phyloP scores from a whole-genome alignment of 1,140 invertebrate genomes.

The Oscheius sp. region DNA sequence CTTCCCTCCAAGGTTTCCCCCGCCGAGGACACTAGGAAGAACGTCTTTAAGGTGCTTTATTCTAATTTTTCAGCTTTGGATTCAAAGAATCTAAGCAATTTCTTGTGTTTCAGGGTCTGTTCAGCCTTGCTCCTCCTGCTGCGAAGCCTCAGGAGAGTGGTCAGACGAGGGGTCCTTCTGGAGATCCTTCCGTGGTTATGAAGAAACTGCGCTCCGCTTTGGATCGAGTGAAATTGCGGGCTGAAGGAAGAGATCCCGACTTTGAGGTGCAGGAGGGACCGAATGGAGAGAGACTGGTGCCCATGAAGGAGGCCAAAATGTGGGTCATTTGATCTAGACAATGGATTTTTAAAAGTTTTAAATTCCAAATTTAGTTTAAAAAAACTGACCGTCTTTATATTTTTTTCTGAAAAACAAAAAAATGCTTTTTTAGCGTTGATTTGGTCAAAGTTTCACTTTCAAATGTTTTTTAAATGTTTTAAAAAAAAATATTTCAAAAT shows the following conservation, averaged over 20 bases:
- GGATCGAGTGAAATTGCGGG: neutral
- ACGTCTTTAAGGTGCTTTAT: neutral
- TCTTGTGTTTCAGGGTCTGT: neutral
- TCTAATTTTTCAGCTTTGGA: neutral
- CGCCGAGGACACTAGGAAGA: neutral
- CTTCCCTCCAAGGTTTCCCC: too few species aligned
- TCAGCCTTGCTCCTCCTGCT: neutral
- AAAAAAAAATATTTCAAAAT: too few species aligned
- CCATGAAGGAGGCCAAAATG: conserved; percentile 8
- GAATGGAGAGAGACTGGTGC: conserved; percentile 5
- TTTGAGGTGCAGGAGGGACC: neutral
- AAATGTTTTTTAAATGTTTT: too few species aligned
- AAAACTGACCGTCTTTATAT: too few species aligned
- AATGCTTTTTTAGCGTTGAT: too few species aligned
- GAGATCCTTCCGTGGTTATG: neutral
- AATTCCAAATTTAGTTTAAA: too few species aligned
- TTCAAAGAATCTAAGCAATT: too few species aligned
- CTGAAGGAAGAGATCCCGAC: conserved; percentile 19
- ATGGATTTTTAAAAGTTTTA: conserved; percentile 30
- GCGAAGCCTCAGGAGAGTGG: conserved; percentile 5
- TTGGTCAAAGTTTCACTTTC: too few species aligned
- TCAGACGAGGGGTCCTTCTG: neutral
- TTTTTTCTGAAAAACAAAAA: too few species aligned
- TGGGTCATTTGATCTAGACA: conserved; percentile 4
- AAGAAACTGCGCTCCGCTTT: neutral